phyloP scores from a whole-genome alignment of 2,797 vertebrate species.

The Karalla daura region DNA sequence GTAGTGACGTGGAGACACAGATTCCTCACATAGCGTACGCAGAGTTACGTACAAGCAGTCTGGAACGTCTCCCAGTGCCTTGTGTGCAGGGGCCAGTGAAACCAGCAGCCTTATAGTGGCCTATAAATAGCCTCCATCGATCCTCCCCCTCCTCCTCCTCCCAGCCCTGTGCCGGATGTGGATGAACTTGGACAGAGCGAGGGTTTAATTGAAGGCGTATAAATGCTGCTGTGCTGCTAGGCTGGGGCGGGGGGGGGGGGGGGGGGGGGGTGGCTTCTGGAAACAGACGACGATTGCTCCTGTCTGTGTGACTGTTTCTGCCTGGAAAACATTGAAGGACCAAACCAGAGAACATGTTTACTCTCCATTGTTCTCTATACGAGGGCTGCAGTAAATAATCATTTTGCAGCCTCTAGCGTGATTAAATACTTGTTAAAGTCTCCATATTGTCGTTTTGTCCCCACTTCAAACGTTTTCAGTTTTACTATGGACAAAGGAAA shows the following conservation, averaged over 20 bases:
- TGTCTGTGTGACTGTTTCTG: background rate
- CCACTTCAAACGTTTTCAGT: no score
- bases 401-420: no score
- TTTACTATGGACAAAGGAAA: no score
- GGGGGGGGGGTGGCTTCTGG: conserved; percentile 1
- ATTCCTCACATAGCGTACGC: no score
- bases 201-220: conserved; percentile 57
- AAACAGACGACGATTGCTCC: background rate
- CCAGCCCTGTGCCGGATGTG: conserved; percentile 38
- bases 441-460: no score
- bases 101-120: conserved; percentile 45
- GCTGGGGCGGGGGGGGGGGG: background rate
- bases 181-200: conserved; percentile 47
- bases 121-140: conserved; percentile 77
- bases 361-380: no score
- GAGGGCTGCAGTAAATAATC: no score
- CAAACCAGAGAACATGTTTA: background rate
- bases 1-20: no score
- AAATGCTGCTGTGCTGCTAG: conserved; percentile 22
- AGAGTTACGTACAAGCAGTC: no score
- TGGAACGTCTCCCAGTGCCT: background rate
- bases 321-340: background rate
- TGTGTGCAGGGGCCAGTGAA: conserved; percentile 37
- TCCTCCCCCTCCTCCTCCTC: conserved; percentile 10
- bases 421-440: no score